Evolutionary conservation across 1,140 invertebrate genomes (phyloP), one percentile per base, ranked within the genome.

Genomic region (Chironomus striatipennis): DNA sequence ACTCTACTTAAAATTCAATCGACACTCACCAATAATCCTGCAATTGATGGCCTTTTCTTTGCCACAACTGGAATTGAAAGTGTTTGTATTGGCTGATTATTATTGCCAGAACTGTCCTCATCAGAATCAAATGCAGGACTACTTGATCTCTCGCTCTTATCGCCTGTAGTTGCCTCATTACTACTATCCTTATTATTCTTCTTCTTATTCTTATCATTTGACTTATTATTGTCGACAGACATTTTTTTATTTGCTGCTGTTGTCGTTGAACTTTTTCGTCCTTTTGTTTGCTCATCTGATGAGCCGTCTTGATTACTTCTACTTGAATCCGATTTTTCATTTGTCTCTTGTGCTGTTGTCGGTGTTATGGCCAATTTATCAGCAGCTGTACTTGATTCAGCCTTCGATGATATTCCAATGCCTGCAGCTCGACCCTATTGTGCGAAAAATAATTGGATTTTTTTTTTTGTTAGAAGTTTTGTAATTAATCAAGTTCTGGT

Each of bases 71-170:
- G 20, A 76, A 75, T 73, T 75, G 57, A 73, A 47, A 75, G 78
- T 57, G 78, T 79, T 65, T 79, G 77, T 73, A 79, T 73, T 76
- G 79, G 79, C 43, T 82, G 81, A 9, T 77, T 77, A 21, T 81
- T 82, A 34, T 82, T 82, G 1, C 83, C 81, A 0, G 86, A 86
- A 76, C 91, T 93, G 76, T 94, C 93, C 72, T 98, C 95, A 82
- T 98, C 96, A 0, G 96, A 98, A 76, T 98, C 96, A 82, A 98
- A 98, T 0, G 93, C 94, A 0, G 96, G 95, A 80, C 94, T 97
- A 79, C 94, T 97, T 0, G 95, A 97, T 42, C 95, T 85, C 82
- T 98, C 95, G 9, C 93, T 93, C 81, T 92, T 92, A 77, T 93
- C 88, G 2, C 80, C 78, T 77, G 82, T 81, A 6, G 79, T 84